These are phyloP conservation scores for Diachrysia chrysitis DNA, from an alignment of 2,888 invertebrate genomes.

Conservation along the genomic window DNA sequence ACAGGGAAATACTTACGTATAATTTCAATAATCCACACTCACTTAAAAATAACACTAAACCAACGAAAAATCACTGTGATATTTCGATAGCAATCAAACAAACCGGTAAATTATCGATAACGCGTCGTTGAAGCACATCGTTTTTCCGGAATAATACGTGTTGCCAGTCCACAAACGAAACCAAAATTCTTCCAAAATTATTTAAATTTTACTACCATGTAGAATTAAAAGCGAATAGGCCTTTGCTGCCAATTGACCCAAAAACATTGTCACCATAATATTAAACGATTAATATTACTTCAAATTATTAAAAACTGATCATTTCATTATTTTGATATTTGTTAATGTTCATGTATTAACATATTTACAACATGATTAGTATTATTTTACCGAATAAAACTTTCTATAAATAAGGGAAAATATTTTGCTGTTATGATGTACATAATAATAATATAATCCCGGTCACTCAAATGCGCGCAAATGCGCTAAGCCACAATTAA, in stretches of 20 bases:
- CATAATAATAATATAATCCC: too few relatives aligned
- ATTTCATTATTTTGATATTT: too few relatives aligned
- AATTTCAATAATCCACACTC: slow-evolving; percentile 64
- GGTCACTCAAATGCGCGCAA: too few relatives aligned
- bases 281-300: too few relatives aligned
- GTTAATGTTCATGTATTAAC: background rate
- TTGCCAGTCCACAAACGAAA: slow-evolving; percentile 48
- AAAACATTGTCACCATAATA: too few relatives aligned
- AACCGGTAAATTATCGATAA: slow-evolving; percentile 66
- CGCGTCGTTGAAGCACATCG: slow-evolving; percentile 74
- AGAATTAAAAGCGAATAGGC: background rate
- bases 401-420: background rate
- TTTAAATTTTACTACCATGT: background rate
- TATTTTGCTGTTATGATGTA: background rate
- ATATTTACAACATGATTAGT: background rate
- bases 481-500: too few relatives aligned
- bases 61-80: slow-evolving; percentile 59
- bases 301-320: too few relatives aligned
- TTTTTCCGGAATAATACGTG: slow-evolving; percentile 67
- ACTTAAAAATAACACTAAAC: slow-evolving; percentile 63
- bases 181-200: background rate
- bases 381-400: background rate
- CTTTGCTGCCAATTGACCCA: too few relatives aligned
- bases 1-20: slow-evolving; percentile 71
- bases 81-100: slow-evolving; percentile 65